A percentile compares a stretch with the other conserved stretches of the same genome.
Conservation (phyloP, 2,113 vertebrate species). For the Upupa epops region DNA sequence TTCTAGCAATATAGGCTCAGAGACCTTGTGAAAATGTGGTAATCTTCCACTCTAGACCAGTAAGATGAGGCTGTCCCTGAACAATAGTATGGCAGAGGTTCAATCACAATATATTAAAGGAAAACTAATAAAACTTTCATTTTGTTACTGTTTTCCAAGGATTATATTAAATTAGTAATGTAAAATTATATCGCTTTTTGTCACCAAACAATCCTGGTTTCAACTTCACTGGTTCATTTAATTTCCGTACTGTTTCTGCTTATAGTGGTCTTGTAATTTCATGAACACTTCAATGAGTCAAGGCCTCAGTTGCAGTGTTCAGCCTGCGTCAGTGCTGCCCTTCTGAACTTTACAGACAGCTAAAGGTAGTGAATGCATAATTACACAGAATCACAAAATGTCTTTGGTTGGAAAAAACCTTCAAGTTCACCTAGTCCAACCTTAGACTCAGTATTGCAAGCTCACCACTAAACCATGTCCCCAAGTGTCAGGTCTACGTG, state of each 20-base stretch:
- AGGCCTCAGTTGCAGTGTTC: rapidly evolving
- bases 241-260: not conserved
- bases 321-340: not conserved
- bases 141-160: not conserved
- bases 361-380: not conserved
- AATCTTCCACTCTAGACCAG: not conserved
- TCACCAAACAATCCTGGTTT: not conserved
- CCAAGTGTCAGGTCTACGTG: too few species aligned
- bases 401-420: too few species aligned
- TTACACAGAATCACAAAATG: not conserved
- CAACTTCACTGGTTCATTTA: not conserved
- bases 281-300: not conserved
- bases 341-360: not conserved
- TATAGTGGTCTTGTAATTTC: not conserved
- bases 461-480: too few species aligned
- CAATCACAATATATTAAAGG: not conserved
- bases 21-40: not conserved
- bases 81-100: not conserved
- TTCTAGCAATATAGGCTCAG: not conserved
- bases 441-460: too few species aligned
- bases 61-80: not conserved
- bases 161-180: not conserved
- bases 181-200: not conserved
- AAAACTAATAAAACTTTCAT: not conserved
- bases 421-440: too few species aligned